phyloP scores from a whole-genome alignment of 2,113 vertebrate genomes.

The Symphodus melops region DNA sequence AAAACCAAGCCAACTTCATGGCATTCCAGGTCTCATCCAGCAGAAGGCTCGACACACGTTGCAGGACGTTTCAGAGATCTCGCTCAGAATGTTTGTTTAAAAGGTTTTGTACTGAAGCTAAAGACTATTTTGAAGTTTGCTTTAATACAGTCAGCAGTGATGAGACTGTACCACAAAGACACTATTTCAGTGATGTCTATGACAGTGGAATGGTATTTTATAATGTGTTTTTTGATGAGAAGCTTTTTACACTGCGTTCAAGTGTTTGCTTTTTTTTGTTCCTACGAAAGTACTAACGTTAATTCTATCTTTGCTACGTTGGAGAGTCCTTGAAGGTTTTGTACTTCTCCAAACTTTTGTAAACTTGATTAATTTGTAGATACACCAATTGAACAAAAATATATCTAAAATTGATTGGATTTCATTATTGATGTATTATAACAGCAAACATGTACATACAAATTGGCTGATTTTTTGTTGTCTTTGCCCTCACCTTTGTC shows the following conservation, averaged over 20 bases:
- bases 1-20: conserved; percentile 48
- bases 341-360: conserved; percentile 95
- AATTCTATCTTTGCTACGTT: conserved; percentile 88
- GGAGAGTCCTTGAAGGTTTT: conserved; percentile 92
- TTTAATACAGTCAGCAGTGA: conserved; percentile 68
- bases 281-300: conserved; percentile 82
- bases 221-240: conserved; percentile 79
- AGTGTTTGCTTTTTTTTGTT: conserved; percentile 87
- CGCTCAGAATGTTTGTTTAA: conserved; percentile 62
- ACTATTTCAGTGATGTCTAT: conserved; percentile 80
- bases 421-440: conserved; percentile 87
- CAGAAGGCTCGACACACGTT: conserved; percentile 21
- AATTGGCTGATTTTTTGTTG: conserved; percentile 86
- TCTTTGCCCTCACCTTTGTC: conserved; percentile 84
- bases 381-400: conserved; percentile 87
- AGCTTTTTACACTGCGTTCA: conserved; percentile 82
- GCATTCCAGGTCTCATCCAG: conserved; percentile 65
- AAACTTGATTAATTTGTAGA: conserved; percentile 95
- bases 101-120: conserved; percentile 68
- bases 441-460: conserved; percentile 94
- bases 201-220: conserved; percentile 86
- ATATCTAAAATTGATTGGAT: conserved; percentile 63
- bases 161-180: conserved; percentile 73
- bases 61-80: conserved; percentile 42
- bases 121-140: conserved; percentile 78